Evolutionary conservation across 2,797 vertebrate genomes (phyloP), one percentile per base, ranked within the genome.

Genomic region (Sebastes steindachneri): DNA sequence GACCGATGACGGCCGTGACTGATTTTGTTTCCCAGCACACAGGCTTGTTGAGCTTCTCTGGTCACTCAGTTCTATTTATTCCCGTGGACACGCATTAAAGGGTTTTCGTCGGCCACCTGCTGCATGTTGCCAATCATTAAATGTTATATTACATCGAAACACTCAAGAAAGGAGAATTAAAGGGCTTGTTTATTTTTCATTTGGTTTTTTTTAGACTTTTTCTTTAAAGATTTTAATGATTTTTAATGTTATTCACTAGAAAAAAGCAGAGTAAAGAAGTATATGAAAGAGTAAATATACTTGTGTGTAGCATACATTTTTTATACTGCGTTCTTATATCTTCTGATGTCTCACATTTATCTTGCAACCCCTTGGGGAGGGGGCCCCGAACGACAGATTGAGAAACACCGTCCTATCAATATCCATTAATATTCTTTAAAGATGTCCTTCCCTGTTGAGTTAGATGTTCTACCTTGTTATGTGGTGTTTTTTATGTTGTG

Each of bases 41-140:
- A 63, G 83, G 75, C 68, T 29, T 15, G 45, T 67, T 15, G 63
- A 76, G 17, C 68, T 85, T 82, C 54, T 62, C 37, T 3, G 33
- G 53, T 75, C 73, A 29, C 68, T 86, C 48, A 1, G 10, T 54
- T 59, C 55, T 80, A 25, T 86, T 89, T 73, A 71, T 81, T 79
- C 75, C 74, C 3, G 7, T 4, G 71, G 74, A 73, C 28, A 55
- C 31, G 37, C 48, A 74, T 71, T 58, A 63, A 41, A 37, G 11
- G 21, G n/a, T 41, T 7, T 65, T 17, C 9, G 10, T 75, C 29
- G 3, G 3, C 63, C 33, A 35, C 54, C 60, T 70, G 70, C 57
- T 67, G 53, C 63, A 63, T 23, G 31, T 59, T 68, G 9, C 19
- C 21, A 29, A 37, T 54, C 54, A 54, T 84, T 81, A 80, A 63